phyloP scores from a whole-genome alignment of 2,113 vertebrate species.

The Cheirogaleus medius region DNA sequence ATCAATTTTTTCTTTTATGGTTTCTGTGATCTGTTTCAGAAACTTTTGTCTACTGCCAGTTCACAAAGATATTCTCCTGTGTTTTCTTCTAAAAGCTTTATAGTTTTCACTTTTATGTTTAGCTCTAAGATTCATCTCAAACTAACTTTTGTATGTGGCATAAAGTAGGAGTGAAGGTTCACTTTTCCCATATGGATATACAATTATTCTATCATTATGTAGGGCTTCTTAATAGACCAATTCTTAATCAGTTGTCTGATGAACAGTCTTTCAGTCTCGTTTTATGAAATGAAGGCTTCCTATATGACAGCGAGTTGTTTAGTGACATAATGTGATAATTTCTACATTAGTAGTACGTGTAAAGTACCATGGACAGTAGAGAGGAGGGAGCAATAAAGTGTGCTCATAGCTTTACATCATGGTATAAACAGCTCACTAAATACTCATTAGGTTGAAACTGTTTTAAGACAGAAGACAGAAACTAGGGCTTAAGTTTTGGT shows the following conservation, averaged over 20 bases:
- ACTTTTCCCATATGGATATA: background rate
- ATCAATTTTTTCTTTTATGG: background rate
- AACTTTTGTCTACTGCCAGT: background rate
- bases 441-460: background rate
- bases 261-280: background rate
- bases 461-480: background rate
- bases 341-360: background rate
- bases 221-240: background rate
- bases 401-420: background rate
- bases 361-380: accelerated
- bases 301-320: background rate
- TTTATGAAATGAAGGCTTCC: background rate
- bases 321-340: background rate
- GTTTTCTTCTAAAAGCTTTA: background rate
- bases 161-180: background rate
- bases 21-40: background rate
- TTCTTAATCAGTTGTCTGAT: background rate
- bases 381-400: background rate
- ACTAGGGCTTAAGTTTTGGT: background rate
- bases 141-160: background rate
- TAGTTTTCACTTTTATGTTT: background rate
- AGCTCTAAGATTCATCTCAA: background rate
- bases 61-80: background rate
- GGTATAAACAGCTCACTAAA: background rate
- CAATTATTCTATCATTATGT: background rate